Evolutionary conservation across 2,113 vertebrate genomes (phyloP), one percentile per base, ranked within the genome.

Genomic region (Trematomus loennbergii): DNA sequence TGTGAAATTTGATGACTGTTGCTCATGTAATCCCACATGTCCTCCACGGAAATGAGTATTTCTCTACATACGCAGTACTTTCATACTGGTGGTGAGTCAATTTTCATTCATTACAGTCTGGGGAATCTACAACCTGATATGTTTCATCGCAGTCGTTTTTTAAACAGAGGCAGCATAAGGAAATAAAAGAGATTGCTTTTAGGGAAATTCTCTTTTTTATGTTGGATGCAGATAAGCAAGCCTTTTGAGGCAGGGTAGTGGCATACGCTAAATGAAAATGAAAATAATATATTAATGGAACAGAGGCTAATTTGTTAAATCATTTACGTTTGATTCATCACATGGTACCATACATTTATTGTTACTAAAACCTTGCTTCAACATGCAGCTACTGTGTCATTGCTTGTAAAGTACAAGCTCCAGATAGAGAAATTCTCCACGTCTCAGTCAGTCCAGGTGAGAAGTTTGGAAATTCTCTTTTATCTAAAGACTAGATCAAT

Each of bases 1-100:
- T 81, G 75, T 71, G 75, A 72, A 72, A 79, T 77, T 50, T 84
- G 58, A 84, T 73, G 55, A 75, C 36, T 74, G 62, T 76, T 79
- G 40, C 45, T 67, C 59, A 60, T 79, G 72, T 83, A 77, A 74
- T 79, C 45, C 66, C 53, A 72, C 61, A 59, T 73, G 72, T 68
- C 25, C 40, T 48, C 49, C 59, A 50, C 52, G 33, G 57, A 66
- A 72, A 76, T 75, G 29, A 80, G 59, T 48, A 50, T 72, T 81
- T 52, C 50, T 78, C 43, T 79, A 52, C 36, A 22, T 55, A 12
- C 33, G 62, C 10, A 2, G 4, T 40, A 60, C 84, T 81, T 80
- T 40, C 25, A 29, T 29, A 52, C 74, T 61, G 36, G 15, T 68
- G 29, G n/a, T 46, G 58, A 77, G 65, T 79, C 62, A 71, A 67